Percentiles rank a stretch among this genome's conserved stretches.
Evolutionary conservation across 2,888 invertebrate genomes (phyloP).

Genomic region (Epistrophella euchroma): DNA sequence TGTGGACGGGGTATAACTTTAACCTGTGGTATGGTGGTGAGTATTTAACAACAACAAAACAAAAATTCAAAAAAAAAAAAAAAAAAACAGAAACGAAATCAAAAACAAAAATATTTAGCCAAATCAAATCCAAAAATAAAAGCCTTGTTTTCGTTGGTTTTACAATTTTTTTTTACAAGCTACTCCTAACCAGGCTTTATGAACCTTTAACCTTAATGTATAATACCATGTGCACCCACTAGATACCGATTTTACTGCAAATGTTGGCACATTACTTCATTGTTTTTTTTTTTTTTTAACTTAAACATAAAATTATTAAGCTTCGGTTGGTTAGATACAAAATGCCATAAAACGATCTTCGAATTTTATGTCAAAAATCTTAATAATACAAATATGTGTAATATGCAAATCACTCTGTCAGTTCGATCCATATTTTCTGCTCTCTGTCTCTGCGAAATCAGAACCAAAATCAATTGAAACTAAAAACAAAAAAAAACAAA

Average conservation of each 20-base stretch:
- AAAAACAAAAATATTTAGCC: constrained; percentile 56
- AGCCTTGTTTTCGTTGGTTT: constrained; percentile 56
- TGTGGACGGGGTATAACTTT: constrained; percentile 99
- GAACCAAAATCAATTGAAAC: constrained; percentile 51
- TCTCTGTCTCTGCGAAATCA: constrained; percentile 54
- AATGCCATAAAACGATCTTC: constrained; percentile 42
- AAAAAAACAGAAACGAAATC: constrained; percentile 41
- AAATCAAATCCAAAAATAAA: constrained; percentile 57
- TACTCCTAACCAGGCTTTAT: constrained; percentile 62
- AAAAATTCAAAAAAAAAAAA: constrained; percentile 48
- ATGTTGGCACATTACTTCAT: constrained; percentile 40
- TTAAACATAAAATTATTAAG: constrained; percentile 24
- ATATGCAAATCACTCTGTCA: constrained; percentile 33
- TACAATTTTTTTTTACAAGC: constrained; percentile 48
- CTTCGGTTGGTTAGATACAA: constrained; percentile 71
- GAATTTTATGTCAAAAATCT: constrained; percentile 32
- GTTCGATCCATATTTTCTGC: constrained; percentile 76
- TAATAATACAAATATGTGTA: constrained; percentile 13
- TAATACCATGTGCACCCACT: constrained; percentile 46
- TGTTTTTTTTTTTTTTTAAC: constrained; percentile 4
- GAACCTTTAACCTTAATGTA: constrained; percentile 31
- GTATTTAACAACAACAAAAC: constrained; percentile 83
- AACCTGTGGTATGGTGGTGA: constrained; percentile 99
- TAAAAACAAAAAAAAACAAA: constrained; percentile 47
- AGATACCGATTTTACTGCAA: constrained; percentile 45